Evolutionary conservation across 2,888 invertebrate genomes (phyloP).

Genomic region (Hermaeophaga mercurialis): DNA sequence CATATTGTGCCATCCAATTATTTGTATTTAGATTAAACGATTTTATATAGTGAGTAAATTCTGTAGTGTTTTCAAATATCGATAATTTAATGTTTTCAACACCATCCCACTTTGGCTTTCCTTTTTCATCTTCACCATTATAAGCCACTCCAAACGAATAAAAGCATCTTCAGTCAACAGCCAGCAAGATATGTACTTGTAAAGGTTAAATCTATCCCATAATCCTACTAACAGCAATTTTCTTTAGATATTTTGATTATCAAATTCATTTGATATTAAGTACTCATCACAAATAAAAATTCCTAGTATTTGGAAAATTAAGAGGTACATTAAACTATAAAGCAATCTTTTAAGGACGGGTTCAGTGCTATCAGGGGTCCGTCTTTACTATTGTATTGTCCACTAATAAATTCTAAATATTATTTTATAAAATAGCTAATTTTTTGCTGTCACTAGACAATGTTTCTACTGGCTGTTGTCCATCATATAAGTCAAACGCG

Average conservation of each 20-base stretch:
- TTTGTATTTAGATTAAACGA: constrained; percentile 97
- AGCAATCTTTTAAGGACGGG: constrained; percentile 67
- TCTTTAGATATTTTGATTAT: constrained; percentile 61
- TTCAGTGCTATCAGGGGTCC: constrained; percentile 50
- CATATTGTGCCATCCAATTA: constrained; percentile 89
- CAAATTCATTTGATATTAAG: constrained; percentile 69
- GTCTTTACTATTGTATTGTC: constrained; percentile 62
- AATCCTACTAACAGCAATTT: constrained; percentile 73
- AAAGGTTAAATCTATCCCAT: constrained; percentile 85
- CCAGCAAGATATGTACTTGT: constrained; percentile 95
- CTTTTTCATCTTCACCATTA: constrained; percentile 72
- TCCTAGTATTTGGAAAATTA: constrained; percentile 75
- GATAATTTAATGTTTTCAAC: constrained; percentile 86
- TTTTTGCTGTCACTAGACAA: constrained; percentile 74
- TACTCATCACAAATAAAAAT: constrained; percentile 74
- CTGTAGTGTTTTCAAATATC: constrained; percentile 80
- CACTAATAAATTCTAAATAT: constrained; percentile 78
- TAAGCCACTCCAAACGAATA: constrained; percentile 78
- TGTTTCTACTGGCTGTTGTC: constrained; percentile 64
- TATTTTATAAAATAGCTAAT: constrained; percentile 75
- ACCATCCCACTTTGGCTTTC: constrained; percentile 79
- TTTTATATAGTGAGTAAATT: constrained; percentile 84
- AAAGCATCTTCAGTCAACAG: constrained; percentile 83
- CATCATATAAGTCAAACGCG: constrained; percentile 73
- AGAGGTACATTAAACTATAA: constrained; percentile 75